These are phyloP conservation scores for Campoletis raptor DNA, from an alignment of 2,888 invertebrate species.

Conservation along the genomic window DNA sequence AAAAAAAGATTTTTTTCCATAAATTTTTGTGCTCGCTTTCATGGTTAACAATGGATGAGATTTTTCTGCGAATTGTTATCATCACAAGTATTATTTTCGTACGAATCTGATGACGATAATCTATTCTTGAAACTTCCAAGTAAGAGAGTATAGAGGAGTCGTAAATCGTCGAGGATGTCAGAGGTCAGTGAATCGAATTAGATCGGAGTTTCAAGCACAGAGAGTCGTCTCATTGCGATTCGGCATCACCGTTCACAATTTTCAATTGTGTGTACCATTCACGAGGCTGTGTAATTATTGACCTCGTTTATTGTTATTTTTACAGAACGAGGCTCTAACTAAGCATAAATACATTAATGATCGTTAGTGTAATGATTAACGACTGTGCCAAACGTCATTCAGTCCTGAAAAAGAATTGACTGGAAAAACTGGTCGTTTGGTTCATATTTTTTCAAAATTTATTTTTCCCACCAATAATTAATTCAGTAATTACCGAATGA, in stretches of 20 bases:
- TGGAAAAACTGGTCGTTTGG: neutral
- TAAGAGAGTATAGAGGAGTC: neutral
- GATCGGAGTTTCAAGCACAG: constrained; percentile 37
- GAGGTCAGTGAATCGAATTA: constrained; percentile 65
- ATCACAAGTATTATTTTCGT: constrained; percentile 46
- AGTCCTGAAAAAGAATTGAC: neutral
- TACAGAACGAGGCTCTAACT: neutral
- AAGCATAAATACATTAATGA: neutral
- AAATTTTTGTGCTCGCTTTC: neutral
- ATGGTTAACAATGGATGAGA: neutral
- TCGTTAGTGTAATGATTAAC: neutral
- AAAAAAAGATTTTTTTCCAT: neutral
- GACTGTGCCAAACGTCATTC: neutral
- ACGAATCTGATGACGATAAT: constrained; percentile 29
- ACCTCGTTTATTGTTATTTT: constrained; percentile 11
- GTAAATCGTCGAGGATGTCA: constrained; percentile 52
- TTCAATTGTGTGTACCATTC: constrained; percentile 19
- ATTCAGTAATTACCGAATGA: neutral
- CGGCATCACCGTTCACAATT: neutral
- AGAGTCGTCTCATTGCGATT: constrained; percentile 29
- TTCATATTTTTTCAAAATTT: neutral
- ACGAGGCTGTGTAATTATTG: constrained; percentile 4
- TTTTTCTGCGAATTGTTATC: constrained; percentile 13
- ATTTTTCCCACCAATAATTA: neutral
- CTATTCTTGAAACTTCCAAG: constrained; percentile 43